phyloP scores from a whole-genome alignment of 2,113 vertebrate species.

The Halichoeres trimaculatus region DNA sequence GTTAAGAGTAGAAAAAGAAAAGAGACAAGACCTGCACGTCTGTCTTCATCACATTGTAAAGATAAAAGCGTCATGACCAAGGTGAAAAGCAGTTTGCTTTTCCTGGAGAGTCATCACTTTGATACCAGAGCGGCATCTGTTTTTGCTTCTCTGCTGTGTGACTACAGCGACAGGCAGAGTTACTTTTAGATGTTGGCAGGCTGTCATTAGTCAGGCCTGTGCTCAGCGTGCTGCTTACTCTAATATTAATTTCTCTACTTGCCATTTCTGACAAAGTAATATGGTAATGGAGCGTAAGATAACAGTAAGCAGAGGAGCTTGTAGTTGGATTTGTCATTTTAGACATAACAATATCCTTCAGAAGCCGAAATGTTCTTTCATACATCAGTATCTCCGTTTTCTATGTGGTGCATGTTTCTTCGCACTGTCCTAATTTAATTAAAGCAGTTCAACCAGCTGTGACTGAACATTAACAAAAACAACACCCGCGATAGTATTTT shows the following conservation, averaged over 20 bases:
- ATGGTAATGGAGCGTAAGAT: constrained; percentile 8
- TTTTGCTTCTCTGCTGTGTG: constrained; percentile 16
- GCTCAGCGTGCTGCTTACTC: constrained; percentile 32
- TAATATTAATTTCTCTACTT: constrained; percentile 32
- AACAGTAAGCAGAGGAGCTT: constrained; percentile 3
- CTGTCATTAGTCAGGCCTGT: constrained; percentile 42
- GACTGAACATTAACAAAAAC: neutral
- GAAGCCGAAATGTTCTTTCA: neutral
- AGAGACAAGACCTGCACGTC: neutral
- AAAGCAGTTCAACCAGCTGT: neutral
- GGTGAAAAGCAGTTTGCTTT: constrained; percentile 31
- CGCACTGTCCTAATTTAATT: constrained; percentile 2
- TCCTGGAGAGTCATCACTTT: constrained; percentile 38
- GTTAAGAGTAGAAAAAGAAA: neutral
- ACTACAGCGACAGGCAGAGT: constrained; percentile 8
- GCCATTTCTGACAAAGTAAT: constrained; percentile 42
- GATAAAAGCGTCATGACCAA: constrained; percentile 50
- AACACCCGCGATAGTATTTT: neutral
- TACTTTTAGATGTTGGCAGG: constrained; percentile 33
- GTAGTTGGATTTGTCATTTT: constrained; percentile 19
- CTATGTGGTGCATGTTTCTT: neutral
- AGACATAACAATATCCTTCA: neutral
- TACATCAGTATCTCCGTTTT: neutral
- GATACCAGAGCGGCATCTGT: constrained; percentile 15
- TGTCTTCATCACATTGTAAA: constrained; percentile 16